Evolutionary conservation across 1,140 invertebrate species (phyloP), one percentile per base, ranked within the genome.

Genomic region (Coptotermes formosanus): DNA sequence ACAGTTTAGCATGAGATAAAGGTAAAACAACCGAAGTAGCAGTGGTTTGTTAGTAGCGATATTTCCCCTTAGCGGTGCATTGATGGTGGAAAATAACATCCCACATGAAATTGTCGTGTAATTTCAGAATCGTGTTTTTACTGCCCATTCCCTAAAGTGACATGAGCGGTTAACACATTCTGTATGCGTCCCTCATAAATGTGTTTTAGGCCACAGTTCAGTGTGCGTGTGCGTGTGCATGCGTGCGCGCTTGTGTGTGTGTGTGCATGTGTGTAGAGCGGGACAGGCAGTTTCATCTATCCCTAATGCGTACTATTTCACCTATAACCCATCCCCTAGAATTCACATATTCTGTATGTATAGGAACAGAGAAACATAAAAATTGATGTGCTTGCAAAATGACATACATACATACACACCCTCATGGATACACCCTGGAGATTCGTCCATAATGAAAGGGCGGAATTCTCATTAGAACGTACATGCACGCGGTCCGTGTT

Each of bases 381-480:
- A 75, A 75, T 16, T 75, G 64, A 75, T 75, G 25, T 30, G 64
- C n/a, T 75, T n/a, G 25, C 64, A 75, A 75, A 75, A 75, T 75
- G 64, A 75, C 64, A 75, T 75, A 75, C n/a, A n/a, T n/a, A 16
- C 64, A 14, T 75, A 75, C 30, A 64, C 59, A 64, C 21, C 59
- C 59, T 23, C 59, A n/a, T 64, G 59, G 59, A 64, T 64, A 75
- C 64, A 75, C 64, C 64, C 64, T 75, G 64, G 64, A 75, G 64
- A 75, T 75, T 75, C n/a, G 64, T 75, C 64, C 64, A 75, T 75
- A 75, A 75, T 75, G 30, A 75, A 75, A 75, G 64, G 64, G 25
- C 25, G 25, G 64, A 75, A 75, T 75, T 75, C 64, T 75, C n/a
- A 75, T 75, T 75, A 75, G 64, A 75, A 8, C n/a, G 2, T 30